Evolutionary conservation across 2,113 vertebrate genomes (phyloP).

Genomic region (Murina feae): DNA sequence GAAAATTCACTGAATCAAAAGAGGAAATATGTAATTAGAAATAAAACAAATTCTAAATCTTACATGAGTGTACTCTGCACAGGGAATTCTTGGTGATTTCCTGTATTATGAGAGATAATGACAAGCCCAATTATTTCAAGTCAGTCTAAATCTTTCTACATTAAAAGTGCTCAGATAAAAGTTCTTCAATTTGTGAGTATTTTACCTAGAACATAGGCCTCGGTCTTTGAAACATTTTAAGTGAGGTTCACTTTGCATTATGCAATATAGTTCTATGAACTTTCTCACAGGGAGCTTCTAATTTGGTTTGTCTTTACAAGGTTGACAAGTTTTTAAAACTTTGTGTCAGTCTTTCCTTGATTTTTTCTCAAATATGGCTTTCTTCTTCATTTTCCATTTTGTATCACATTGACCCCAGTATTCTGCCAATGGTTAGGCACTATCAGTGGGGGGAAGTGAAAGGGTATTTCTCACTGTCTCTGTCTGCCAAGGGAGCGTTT

Average conservation of each 20-base stretch:
- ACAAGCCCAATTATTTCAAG: constrained; percentile 57
- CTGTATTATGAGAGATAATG: constrained; percentile 37
- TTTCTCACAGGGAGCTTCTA: neutral
- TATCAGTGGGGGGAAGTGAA: neutral
- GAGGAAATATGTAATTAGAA: constrained; percentile 59
- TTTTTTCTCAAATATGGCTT: neutral
- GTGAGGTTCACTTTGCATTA: constrained; percentile 5
- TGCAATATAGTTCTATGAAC: neutral
- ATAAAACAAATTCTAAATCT: constrained; percentile 51
- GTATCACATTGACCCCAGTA: neutral
- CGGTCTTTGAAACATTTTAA: constrained; percentile 39
- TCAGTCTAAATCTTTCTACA: constrained; percentile 47
- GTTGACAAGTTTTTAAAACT: neutral
- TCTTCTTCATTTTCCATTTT: neutral
- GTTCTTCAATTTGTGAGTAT: constrained; percentile 64
- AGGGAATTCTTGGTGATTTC: constrained; percentile 39
- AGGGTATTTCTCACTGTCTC: neutral
- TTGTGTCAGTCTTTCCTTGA: neutral
- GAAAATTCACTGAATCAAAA: constrained; percentile 22
- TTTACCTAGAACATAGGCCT: constrained; percentile 64
- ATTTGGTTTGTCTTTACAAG: constrained; percentile 37
- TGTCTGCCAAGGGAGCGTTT: neutral
- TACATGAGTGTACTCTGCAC: constrained; percentile 18
- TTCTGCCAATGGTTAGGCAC: neutral
- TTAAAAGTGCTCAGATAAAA: constrained; percentile 55